Base-by-base conservation (phyloP, 2,797 vertebrate genomes). In the Hemibagrus guttatus region DNA sequence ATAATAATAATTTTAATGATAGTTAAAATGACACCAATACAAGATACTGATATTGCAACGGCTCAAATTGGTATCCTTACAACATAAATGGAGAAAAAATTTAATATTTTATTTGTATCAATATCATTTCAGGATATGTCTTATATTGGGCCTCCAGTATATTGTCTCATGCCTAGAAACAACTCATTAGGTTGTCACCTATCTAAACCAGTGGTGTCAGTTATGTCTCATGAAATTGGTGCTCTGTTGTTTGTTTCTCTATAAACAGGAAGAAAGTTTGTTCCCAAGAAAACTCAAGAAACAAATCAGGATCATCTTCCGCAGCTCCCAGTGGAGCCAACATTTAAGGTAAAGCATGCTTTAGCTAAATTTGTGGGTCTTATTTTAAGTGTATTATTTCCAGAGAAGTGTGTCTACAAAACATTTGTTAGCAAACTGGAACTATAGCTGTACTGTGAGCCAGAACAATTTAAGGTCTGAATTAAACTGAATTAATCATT, bases 261-360 rank as follows among this genome's bases (percentile, higher is more conserved):
- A 74, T 95, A 94, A 83, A 87, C 95, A 99, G 98, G 95, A 90
- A 97, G 96, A 95, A 97, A 96, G 91, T 89, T 95, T 54, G 88
- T 97, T 86, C 94, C 94, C 91, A 95, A 95, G 94, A 96, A 96
- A 93, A 87, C 93, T 89, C 89, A 93, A 71, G 93, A 93, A 91
- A 97, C 96, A 95, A 96, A 96, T 93, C 94, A 91, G 87, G 96
- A 96, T 94, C 92, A 94, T 89, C 87, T 93, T 90, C 91, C 90
- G 88, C 96, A 95, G 86, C 89, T 93, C 79, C 91, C 96, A 85
- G 58, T 93, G 89, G 92, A 96, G 89, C 96, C 97, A 90, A 95
- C 96, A 90, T 99, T 99, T 94, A 97, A 97, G 97, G 98, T 99
- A 97, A 46, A 59, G 28, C 21, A n/a, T 56, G 31, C 12, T 59